Evolutionary conservation across 2,888 invertebrate genomes (phyloP).

Genomic region (Xestia sexstrigata): DNA sequence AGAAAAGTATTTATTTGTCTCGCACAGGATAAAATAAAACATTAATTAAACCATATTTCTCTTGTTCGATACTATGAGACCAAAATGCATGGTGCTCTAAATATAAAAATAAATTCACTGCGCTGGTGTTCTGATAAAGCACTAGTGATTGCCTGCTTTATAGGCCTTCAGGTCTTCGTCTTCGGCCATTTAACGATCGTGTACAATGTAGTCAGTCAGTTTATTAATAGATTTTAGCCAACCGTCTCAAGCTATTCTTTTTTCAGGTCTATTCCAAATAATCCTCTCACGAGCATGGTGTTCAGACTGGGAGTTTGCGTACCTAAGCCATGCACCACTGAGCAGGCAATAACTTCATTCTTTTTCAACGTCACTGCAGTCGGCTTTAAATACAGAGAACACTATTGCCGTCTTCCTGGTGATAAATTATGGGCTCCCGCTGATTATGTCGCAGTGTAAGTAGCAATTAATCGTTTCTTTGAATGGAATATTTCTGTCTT

Average conservation of each 20-base stretch:
- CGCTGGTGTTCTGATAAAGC: background rate
- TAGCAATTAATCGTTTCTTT: constrained; percentile 3
- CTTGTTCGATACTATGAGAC: too few relatives aligned
- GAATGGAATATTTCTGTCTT: background rate
- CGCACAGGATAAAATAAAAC: too few relatives aligned
- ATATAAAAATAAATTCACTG: background rate
- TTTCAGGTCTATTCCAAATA: constrained; percentile 46
- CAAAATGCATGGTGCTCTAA: too few relatives aligned
- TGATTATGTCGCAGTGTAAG: constrained; percentile 50
- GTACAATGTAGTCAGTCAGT: background rate
- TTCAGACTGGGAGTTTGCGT: constrained; percentile 53
- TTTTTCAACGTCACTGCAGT: constrained; percentile 45
- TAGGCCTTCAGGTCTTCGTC: background rate
- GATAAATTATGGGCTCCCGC: constrained; percentile 55
- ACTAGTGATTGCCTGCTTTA: background rate
- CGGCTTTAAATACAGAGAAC: constrained; percentile 45
- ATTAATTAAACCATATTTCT: too few relatives aligned
- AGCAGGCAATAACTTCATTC: constrained; percentile 51
- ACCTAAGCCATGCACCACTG: constrained; percentile 55
- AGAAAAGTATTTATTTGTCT: too few relatives aligned
- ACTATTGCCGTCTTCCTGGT: constrained; percentile 47
- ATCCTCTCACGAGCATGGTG: constrained; percentile 19
- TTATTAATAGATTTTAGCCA: background rate
- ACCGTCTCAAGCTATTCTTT: background rate
- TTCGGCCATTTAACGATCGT: background rate